Conservation (phyloP, 2,888 invertebrate genomes). For the Gastrophysa polygoni region DNA sequence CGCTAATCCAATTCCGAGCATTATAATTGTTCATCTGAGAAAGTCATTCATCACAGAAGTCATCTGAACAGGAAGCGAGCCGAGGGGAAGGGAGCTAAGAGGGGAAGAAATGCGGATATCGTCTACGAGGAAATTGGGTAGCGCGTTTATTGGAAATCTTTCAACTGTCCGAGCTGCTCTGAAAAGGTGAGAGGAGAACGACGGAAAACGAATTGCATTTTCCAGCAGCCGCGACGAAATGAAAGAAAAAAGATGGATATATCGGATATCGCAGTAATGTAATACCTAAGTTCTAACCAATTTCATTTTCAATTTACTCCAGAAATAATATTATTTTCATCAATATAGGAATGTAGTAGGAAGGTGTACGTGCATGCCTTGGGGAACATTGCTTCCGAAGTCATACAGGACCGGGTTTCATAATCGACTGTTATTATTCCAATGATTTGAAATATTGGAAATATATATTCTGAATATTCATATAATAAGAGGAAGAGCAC, state of each 20-base stretch:
- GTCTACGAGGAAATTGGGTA: slow-evolving; percentile 47
- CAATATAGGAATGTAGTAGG: slow-evolving; percentile 13
- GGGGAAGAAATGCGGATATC: slow-evolving; percentile 48
- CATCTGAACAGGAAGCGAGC: slow-evolving; percentile 54
- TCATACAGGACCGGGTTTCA: not conserved
- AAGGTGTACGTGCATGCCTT: not conserved
- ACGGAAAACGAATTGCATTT: slow-evolving; percentile 51
- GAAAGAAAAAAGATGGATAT: slow-evolving; percentile 34
- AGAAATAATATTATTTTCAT: slow-evolving; percentile 31
- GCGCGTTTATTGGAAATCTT: slow-evolving; percentile 60
- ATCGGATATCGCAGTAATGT: slow-evolving; percentile 34
- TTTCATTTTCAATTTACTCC: slow-evolving; percentile 36
- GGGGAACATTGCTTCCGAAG: slow-evolving; percentile 1
- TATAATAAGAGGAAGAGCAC: too few relatives aligned
- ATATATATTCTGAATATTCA: too few relatives aligned
- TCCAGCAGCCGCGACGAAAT: slow-evolving; percentile 34
- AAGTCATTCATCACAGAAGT: slow-evolving; percentile 52
- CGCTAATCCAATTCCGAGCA: slow-evolving; percentile 8
- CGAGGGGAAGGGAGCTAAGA: slow-evolving; percentile 35
- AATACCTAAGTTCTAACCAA: slow-evolving; percentile 36
- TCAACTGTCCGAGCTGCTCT: slow-evolving; percentile 56
- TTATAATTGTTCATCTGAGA: slow-evolving; percentile 33
- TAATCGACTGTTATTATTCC: not conserved
- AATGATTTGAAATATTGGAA: too few relatives aligned
- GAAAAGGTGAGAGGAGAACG: slow-evolving; percentile 48